Evolutionary conservation across 2,888 invertebrate species (phyloP).

Genomic region (Achlya flavicornis): DNA sequence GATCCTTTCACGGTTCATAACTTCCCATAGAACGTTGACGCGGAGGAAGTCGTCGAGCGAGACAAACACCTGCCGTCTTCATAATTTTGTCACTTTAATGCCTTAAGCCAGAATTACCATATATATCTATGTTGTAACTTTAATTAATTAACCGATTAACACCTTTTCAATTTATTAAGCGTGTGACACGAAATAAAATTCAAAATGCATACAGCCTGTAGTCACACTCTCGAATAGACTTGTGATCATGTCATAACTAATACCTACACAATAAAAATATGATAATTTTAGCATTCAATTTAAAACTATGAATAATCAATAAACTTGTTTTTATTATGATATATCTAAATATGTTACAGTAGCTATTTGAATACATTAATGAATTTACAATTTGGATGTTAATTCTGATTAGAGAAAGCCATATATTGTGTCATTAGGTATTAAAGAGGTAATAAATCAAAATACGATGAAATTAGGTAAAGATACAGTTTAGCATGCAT

Average conservation of each 20-base stretch:
- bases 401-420: slow-evolving; percentile 39
- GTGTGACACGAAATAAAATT: neutral
- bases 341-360: slow-evolving; percentile 43
- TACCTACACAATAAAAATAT: slow-evolving; percentile 38
- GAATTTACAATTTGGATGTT: slow-evolving; percentile 35
- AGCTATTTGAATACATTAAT: slow-evolving; percentile 42
- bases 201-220: neutral
- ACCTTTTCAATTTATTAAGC: slow-evolving; percentile 6
- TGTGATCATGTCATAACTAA: slow-evolving; percentile 19
- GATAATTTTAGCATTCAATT: slow-evolving; percentile 49
- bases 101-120: neutral
- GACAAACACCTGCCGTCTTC: slow-evolving; percentile 34
- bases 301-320: slow-evolving; percentile 53
- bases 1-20: slow-evolving; percentile 55
- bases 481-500: neutral
- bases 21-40: slow-evolving; percentile 34
- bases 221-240: neutral
- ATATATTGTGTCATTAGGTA: slow-evolving; percentile 23
- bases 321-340: slow-evolving; percentile 47
- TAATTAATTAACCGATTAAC: slow-evolving; percentile 4
- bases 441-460: slow-evolving; percentile 19
- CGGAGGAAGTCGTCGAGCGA: slow-evolving; percentile 50
- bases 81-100: slow-evolving; percentile 16
- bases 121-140: neutral
- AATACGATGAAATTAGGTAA: slow-evolving; percentile 19